Conservation (phyloP, 2,888 invertebrate species). For the Temnothorax unifasciatus region DNA sequence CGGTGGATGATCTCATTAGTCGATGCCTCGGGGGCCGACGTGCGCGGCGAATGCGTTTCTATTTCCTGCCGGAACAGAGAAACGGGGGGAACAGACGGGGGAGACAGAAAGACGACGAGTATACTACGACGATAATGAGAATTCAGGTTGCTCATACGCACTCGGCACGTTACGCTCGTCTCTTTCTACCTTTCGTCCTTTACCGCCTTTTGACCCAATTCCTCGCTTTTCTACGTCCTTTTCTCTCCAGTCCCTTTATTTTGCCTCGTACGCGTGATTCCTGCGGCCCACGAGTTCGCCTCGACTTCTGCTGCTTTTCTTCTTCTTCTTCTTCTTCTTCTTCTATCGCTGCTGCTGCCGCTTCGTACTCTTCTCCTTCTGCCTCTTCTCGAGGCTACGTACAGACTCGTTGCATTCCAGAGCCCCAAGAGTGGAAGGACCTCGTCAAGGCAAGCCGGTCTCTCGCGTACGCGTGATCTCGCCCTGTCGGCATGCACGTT, state of each 20-base stretch:
- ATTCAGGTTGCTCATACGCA: conserved; percentile 47
- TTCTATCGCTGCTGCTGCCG: conserved; percentile 50
- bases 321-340: conserved; percentile 53
- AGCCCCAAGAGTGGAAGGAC: conserved; percentile 83
- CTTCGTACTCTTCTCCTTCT: conserved; percentile 51
- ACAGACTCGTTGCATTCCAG: conserved; percentile 81
- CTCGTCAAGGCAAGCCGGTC: conserved; percentile 85
- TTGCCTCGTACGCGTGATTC: conserved; percentile 40
- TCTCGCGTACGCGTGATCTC: conserved; percentile 65
- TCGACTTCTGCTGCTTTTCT: conserved; percentile 54
- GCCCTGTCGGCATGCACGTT: conserved; percentile 61
- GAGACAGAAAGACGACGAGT: background rate
- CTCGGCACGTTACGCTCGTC: conserved; percentile 13
- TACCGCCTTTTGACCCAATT: conserved; percentile 69
- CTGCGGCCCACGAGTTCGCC: conserved; percentile 50
- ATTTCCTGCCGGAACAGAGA: conserved; percentile 47
- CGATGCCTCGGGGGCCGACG: conserved; percentile 26
- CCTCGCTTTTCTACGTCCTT: conserved; percentile 31
- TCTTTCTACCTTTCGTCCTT: background rate
- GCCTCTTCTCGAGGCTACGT: conserved; percentile 62
- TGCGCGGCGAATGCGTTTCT: conserved; percentile 42
- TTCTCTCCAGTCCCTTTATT: conserved; percentile 16
- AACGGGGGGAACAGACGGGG: background rate
- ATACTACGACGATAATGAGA: conserved; percentile 22
- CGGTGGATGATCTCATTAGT: conserved; percentile 57